Conservation (phyloP, 2,113 vertebrate genomes). For the Apus apus region DNA sequence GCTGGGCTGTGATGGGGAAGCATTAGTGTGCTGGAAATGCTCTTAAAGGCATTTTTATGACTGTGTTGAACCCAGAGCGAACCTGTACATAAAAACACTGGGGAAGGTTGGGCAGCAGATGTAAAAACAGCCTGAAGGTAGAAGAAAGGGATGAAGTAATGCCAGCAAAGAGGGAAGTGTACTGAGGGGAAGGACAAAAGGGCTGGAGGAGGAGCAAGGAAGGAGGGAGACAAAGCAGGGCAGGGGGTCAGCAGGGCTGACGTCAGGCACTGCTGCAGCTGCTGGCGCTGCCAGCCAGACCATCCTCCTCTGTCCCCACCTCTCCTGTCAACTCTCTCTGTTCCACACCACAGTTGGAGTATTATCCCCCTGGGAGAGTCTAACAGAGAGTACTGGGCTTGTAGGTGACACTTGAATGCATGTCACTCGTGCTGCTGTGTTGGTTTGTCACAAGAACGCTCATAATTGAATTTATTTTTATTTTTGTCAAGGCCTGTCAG, state of each 20-base stretch:
- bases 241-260: background rate
- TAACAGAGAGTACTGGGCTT: accelerated
- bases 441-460: background rate
- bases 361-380: background rate
- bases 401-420: accelerated
- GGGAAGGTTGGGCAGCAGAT: background rate
- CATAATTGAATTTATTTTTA: accelerated
- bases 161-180: background rate
- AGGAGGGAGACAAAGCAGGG: background rate
- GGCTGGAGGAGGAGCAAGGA: background rate
- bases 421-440: too few species aligned
- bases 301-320: background rate
- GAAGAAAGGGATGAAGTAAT: background rate
- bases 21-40: background rate
- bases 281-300: background rate
- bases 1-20: background rate
- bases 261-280: background rate
- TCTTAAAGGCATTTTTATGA: background rate
- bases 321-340: too few species aligned
- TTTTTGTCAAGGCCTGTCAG: background rate
- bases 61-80: accelerated
- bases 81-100: background rate
- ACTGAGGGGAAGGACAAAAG: background rate
- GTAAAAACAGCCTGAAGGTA: background rate
- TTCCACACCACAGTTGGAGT: accelerated